phyloP scores from a whole-genome alignment of 2,888 invertebrate genomes.

The Sepioteuthis lessoniana region DNA sequence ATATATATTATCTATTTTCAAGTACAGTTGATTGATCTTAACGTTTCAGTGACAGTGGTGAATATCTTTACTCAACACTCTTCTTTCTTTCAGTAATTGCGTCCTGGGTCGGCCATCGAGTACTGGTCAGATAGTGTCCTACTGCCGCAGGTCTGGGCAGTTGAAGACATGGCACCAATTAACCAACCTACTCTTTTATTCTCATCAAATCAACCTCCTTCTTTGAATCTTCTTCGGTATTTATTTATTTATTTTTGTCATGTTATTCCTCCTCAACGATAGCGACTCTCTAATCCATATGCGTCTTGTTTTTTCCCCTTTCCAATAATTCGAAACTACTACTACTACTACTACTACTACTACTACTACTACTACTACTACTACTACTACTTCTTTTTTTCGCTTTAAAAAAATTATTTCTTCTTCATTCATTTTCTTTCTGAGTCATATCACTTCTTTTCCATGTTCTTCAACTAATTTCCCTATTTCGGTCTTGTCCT shows the following conservation, averaged over 20 bases:
- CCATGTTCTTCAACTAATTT: not conserved
- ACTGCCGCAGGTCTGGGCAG: not conserved
- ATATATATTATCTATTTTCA: too few species aligned
- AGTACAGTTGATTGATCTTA: not conserved
- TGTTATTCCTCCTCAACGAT: too few species aligned
- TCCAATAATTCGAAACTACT: not conserved
- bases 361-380: too few species aligned
- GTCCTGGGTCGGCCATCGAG: not conserved
- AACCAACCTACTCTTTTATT: not conserved
- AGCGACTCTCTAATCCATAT: not conserved
- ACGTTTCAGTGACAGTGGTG: not conserved
- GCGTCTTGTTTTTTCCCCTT: not conserved
- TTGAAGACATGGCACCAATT: constrained; percentile 2
- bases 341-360: too few species aligned
- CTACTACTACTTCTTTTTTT: too few species aligned
- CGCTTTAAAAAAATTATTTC: not conserved
- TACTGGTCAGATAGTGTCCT: not conserved
- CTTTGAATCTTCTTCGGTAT: not conserved
- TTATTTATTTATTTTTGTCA: not conserved
- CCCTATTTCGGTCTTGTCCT: not conserved
- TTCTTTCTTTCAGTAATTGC: not conserved
- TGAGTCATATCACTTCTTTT: too few species aligned
- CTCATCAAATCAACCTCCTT: constrained; percentile 1
- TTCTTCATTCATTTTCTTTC: too few species aligned
- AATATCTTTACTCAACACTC: too few species aligned